Evolutionary conservation across 2,888 invertebrate genomes (phyloP).

Genomic region (Coecobrya sp.): DNA sequence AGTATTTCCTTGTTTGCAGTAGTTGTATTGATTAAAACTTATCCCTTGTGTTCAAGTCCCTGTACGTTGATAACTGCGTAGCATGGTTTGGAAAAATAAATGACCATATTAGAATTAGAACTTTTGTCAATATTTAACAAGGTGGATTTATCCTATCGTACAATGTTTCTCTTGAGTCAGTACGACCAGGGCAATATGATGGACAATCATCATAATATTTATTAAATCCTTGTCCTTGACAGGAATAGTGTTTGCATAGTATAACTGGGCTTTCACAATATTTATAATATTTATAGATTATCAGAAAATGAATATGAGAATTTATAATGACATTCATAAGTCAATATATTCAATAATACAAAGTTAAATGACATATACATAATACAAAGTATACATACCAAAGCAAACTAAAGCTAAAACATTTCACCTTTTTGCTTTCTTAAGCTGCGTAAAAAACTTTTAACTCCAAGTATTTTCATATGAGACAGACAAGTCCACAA

Average conservation of each 20-base stretch:
- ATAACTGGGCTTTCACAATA: background rate
- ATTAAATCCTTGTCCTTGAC: too few species aligned
- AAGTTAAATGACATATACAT: too few species aligned
- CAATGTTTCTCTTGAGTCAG: background rate
- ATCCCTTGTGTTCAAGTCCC: background rate
- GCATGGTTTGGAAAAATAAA: background rate
- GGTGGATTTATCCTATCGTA: background rate
- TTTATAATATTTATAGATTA: background rate
- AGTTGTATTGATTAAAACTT: background rate
- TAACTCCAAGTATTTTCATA: too few species aligned
- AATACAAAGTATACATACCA: too few species aligned
- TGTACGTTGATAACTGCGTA: too few species aligned
- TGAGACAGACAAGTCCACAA: too few species aligned
- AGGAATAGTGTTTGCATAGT: background rate
- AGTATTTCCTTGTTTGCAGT: background rate
- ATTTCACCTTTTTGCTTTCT: too few species aligned
- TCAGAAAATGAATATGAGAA: background rate
- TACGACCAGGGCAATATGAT: background rate
- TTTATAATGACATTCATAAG: background rate
- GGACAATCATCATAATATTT: too few species aligned
- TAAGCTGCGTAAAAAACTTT: too few species aligned
- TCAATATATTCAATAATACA: background rate
- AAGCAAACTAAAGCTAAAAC: too few species aligned
- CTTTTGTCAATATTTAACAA: background rate
- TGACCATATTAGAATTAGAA: background rate